Evolutionary conservation across 2,888 invertebrate genomes (phyloP).

Genomic region (Anthrax anthrax): DNA sequence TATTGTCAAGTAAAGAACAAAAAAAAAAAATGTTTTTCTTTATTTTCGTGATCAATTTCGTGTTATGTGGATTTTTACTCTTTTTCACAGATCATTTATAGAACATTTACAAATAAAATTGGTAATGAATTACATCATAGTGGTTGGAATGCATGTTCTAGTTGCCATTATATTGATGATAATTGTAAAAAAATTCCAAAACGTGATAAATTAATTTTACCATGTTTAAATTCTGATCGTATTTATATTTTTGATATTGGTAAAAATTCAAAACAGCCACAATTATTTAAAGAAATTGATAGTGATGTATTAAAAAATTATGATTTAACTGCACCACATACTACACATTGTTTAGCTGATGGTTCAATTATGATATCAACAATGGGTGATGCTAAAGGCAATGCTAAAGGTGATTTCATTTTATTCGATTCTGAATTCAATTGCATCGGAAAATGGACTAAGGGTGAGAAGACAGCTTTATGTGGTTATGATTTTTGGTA

Average conservation of each 20-base stretch:
- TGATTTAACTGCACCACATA: constrained; percentile 79
- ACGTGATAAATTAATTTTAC: constrained; percentile 69
- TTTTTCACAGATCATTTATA: constrained; percentile 88
- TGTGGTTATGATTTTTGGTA: constrained; percentile 98
- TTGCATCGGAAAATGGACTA: constrained; percentile 54
- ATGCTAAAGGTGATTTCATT: constrained; percentile 76
- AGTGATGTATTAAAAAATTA: constrained; percentile 59
- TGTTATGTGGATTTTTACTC: too few relatives aligned
- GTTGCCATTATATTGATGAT: constrained; percentile 50
- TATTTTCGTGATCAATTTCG: too few relatives aligned
- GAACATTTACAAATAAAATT: constrained; percentile 58
- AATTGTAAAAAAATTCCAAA: constrained; percentile 35
- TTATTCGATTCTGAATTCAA: constrained; percentile 67
- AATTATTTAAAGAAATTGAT: constrained; percentile 66
- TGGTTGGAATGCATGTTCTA: constrained; percentile 96
- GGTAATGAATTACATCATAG: constrained; percentile 90
- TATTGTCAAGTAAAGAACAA: constrained; percentile 64
- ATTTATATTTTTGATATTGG: constrained; percentile 74
- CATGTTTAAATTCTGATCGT: constrained; percentile 64
- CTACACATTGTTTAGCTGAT: constrained; percentile 80
- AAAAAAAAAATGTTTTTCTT: too few relatives aligned
- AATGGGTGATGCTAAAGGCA: constrained; percentile 78
- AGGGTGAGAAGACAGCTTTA: constrained; percentile 48
- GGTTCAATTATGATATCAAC: constrained; percentile 93
- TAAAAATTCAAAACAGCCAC: constrained; percentile 55